Evolutionary conservation across 2,797 vertebrate genomes (phyloP).

Genomic region (Cirrhinus mrigala): DNA sequence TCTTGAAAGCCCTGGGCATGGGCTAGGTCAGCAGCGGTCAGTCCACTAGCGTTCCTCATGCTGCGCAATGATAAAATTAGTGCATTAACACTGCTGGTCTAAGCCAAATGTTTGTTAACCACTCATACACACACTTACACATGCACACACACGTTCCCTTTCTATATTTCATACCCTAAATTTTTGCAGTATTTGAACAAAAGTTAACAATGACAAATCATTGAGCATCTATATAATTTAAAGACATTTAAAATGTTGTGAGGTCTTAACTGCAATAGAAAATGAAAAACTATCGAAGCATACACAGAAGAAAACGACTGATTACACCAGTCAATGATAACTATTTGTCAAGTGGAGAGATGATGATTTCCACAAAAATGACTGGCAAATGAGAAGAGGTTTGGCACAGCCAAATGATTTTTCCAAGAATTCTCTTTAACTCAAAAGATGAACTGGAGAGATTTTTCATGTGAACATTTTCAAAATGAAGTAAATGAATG

Average conservation of each 20-base stretch:
- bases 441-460: constrained; percentile 9
- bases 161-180: constrained; percentile 66
- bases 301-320: neutral
- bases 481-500: neutral
- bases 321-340: neutral
- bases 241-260: neutral
- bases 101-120: constrained; percentile 41
- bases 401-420: neutral
- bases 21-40: constrained; percentile 98
- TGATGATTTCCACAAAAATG: neutral
- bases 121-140: constrained; percentile 51
- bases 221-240: neutral
- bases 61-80: constrained; percentile 87
- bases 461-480: too few species aligned
- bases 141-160: constrained; percentile 61
- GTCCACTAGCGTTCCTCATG: constrained; percentile 98
- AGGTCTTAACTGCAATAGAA: constrained; percentile 57
- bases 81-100: constrained; percentile 81
- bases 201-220: neutral
- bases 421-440: neutral
- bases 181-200: neutral
- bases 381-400: neutral
- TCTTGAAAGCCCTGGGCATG: constrained; percentile 97
- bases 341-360: neutral
- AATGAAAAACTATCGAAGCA: constrained; percentile 3